Evolutionary conservation across 1,140 invertebrate species (phyloP), one percentile per base, ranked within the genome.

Genomic region (Nasonia vitripennis): DNA sequence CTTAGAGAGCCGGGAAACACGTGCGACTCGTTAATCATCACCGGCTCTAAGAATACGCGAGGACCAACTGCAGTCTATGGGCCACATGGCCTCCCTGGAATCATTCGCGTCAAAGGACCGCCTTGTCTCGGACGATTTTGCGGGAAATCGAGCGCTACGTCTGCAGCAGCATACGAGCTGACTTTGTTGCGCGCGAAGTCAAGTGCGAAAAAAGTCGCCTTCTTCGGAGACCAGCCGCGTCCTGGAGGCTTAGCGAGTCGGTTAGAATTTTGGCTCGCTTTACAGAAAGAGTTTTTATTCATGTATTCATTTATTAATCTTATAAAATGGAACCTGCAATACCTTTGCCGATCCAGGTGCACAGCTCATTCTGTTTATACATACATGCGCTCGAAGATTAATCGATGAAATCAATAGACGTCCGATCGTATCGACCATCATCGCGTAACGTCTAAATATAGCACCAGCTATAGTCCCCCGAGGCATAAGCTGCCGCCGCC

Each of bases 1-100:
- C 17, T 23, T 41, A 68, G 37, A 70, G 62, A 27, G 27, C 27
- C 27, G 27, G 51, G 70, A 55, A 82, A 78, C 82, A 84, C 82
- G 51, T 84, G 75, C 62, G 62, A 12, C 74, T 78, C 74, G 55
- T 84, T 84, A 84, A 84, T 84, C 12, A 84, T 84, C 12, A 70
- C 37, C 12, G 41, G 31, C n/a, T 62, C 55, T 20, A 31, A 14
- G 31, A 82, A 17, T 51, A 27, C 27, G 7, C n/a, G 23, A 14
- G 2, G 9, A 70, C 68, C 34, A 45, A n/a, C 10, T 82, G 27
- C 48, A 75, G 20, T 27, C 51, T 74, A 2, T 41, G 17, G 12
- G 20, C 11, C 81, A 67, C 27, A 71, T 82, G 48, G 31, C 17
- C 74, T 73, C 78, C 71, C 77, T 73, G 68, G 68, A 79, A 79